phyloP scores from a whole-genome alignment of 2,888 invertebrate species.

The Balanococcus diminutus region DNA sequence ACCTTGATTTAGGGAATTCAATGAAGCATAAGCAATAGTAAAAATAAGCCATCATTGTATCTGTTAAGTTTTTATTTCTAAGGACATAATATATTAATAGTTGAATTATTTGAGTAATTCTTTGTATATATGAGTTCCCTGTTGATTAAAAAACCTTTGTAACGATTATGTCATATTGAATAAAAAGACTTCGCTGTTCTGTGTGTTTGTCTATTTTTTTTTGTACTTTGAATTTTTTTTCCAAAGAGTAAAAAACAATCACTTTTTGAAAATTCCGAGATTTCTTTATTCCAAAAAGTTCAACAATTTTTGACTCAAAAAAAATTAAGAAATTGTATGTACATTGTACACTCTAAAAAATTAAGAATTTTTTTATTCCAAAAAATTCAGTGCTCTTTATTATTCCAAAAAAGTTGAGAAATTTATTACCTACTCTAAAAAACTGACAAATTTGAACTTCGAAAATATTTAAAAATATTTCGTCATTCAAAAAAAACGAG shows the following conservation, averaged over 20 bases:
- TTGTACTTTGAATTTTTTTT: not conserved
- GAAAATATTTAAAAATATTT: too few species aligned
- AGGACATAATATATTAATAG: slow-evolving; percentile 47
- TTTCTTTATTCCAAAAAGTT: too few species aligned
- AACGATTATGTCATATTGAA: slow-evolving; percentile 46
- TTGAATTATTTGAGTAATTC: slow-evolving; percentile 50
- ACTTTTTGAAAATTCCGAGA: too few species aligned
- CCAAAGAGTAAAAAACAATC: not conserved
- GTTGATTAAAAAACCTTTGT: slow-evolving; percentile 51
- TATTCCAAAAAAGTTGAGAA: too few species aligned
- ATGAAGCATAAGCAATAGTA: slow-evolving; percentile 51
- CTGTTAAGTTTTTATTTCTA: slow-evolving; percentile 42
- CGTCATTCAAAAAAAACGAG: too few species aligned
- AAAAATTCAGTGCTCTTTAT: too few species aligned
- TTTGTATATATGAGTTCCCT: slow-evolving; percentile 52
- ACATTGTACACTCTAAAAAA: too few species aligned
- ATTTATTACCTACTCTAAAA: too few species aligned
- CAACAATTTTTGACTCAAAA: too few species aligned
- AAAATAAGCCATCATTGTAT: slow-evolving; percentile 52
- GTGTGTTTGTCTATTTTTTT: not conserved
- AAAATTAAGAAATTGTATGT: too few species aligned
- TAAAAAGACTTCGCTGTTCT: slow-evolving; percentile 48
- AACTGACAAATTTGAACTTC: too few species aligned
- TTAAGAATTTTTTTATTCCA: too few species aligned
- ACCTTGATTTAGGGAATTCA: slow-evolving; percentile 46